Percentiles rank a stretch among this genome's conserved stretches.
These are phyloP conservation scores for Pantala flavescens DNA, from an alignment of 1,140 invertebrate genomes.

Conservation along the genomic window DNA sequence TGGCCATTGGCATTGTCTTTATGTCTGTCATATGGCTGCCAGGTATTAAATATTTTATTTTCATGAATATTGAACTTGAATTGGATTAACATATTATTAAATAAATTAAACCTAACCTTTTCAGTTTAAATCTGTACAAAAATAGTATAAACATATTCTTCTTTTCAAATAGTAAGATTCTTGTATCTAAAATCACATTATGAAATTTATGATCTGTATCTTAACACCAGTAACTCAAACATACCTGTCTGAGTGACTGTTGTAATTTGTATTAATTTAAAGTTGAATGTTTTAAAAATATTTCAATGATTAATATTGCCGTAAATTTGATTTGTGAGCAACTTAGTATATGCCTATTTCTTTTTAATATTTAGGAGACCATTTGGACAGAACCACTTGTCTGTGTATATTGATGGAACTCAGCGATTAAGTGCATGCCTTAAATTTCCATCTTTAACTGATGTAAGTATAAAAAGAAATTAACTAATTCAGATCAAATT, in stretches of 20 bases:
- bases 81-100: not conserved
- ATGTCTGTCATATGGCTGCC: conserved; percentile 44
- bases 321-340: conserved; percentile 13
- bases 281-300: too few species aligned
- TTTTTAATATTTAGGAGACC: conserved; percentile 34
- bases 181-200: not conserved
- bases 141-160: not conserved
- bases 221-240: too few species aligned
- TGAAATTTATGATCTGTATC: too few species aligned
- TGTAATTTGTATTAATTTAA: too few species aligned
- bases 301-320: too few species aligned
- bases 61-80: not conserved
- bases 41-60: conserved; percentile 25
- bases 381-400: conserved; percentile 50
- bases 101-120: not conserved
- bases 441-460: conserved; percentile 47
- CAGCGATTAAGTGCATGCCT: conserved; percentile 42
- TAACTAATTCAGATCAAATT: conserved; percentile 11
- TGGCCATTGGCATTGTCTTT: conserved; percentile 49
- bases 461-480: conserved; percentile 34
- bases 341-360: conserved; percentile 13
- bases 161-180: not conserved
- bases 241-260: too few species aligned
- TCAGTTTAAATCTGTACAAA: not conserved
- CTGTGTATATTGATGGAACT: conserved; percentile 49